phyloP scores from a whole-genome alignment of 1,140 invertebrate genomes.

The Sarcophaga bullata region DNA sequence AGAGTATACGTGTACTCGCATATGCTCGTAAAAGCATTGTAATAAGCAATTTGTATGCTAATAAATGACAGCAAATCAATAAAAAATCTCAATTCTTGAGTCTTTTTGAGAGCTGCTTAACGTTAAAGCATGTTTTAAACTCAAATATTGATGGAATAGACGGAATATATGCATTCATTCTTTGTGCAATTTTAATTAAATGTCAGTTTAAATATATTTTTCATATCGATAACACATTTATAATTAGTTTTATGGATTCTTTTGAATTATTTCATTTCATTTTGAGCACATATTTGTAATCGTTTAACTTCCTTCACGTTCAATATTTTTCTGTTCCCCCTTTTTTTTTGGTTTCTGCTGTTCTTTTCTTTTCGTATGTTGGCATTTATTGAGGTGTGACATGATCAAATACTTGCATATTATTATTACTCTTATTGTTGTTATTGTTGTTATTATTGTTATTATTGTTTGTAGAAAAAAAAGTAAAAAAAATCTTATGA shows the following conservation, averaged over 20 bases:
- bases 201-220: background rate
- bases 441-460: slow-evolving; percentile 10
- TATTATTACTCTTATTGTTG: slow-evolving; percentile 6
- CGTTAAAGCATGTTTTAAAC: background rate
- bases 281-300: background rate
- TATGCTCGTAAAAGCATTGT: background rate
- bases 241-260: no score
- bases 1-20: background rate
- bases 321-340: background rate
- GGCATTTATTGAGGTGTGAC: slow-evolving; percentile 33
- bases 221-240: background rate
- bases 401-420: slow-evolving; percentile 36
- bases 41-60: slow-evolving; percentile 36
- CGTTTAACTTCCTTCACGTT: background rate
- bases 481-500: background rate
- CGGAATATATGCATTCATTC: background rate
- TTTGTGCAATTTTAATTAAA: background rate
- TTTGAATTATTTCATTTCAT: no score
- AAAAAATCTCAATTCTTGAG: background rate
- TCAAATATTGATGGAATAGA: background rate
- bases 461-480: background rate
- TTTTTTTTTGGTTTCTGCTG: background rate
- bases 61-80: slow-evolving; percentile 29
- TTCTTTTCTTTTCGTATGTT: slow-evolving; percentile 7
- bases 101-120: background rate